Conservation (phyloP, 2,888 invertebrate species). For the Brenthis daphne region DNA sequence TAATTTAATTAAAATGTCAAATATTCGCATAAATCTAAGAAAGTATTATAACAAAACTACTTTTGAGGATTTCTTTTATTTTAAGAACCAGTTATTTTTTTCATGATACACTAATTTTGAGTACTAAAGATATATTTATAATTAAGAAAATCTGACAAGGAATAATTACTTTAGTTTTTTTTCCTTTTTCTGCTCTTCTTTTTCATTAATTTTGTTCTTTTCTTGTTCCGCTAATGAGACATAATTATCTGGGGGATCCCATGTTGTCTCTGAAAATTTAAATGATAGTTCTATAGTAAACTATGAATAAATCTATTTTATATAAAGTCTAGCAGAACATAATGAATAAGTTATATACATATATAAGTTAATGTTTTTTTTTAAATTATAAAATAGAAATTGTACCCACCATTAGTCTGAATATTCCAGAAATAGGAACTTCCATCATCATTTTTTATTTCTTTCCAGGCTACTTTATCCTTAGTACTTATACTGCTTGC, state of each 20-base stretch:
- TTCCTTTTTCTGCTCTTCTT: conserved; percentile 60
- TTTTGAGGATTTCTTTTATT: no score
- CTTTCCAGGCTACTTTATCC: conserved; percentile 85
- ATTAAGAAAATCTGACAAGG: neutral
- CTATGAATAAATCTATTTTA: no score
- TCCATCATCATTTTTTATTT: conserved; percentile 89
- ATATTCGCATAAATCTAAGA: no score
- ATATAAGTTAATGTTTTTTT: no score
- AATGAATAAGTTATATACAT: neutral
- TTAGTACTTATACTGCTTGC: conserved; percentile 40
- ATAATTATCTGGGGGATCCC: conserved; percentile 90
- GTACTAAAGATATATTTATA: no score
- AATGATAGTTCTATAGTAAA: neutral
- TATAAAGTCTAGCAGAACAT: no score
- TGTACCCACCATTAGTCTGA: conserved; percentile 87
- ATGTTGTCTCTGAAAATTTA: conserved; percentile 85
- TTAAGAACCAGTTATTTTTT: no score
- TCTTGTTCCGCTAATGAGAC: conserved; percentile 86
- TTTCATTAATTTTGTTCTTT: conserved; percentile 68
- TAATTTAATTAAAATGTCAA: no score
- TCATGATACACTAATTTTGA: no score
- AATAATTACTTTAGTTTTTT: conserved; percentile 60
- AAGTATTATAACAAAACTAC: neutral
- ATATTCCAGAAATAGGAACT: conserved; percentile 93
- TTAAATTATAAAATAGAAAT: neutral